Evolutionary conservation across 2,113 vertebrate genomes (phyloP), one percentile per base, ranked within the genome.

Genomic region (Macaca nemestrina): DNA sequence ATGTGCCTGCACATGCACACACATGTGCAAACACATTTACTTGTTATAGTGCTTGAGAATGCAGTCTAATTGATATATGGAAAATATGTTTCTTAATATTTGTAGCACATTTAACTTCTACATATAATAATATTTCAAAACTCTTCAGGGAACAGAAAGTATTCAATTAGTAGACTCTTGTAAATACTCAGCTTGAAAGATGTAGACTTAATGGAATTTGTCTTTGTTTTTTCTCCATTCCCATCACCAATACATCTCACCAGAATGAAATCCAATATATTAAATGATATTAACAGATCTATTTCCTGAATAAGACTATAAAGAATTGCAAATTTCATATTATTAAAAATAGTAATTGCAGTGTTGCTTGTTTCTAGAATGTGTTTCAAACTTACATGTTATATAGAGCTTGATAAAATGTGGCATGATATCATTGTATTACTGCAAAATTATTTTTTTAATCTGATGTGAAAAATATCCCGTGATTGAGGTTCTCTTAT

Each of bases 151-250:
- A 92, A 5, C 32, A 40, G 23, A 57, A 72, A 84, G 88, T 96
- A 97, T 79, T 96, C 38, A 95, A 59, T 97, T 96, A 95, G 40
- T 78, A 96, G 55, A 52, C 32, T 83, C 81, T 92, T 88, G 3
- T 70, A 81, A 96, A 88, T 95, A 81, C n/a, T 80, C 35, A 90
- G 18, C 0, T 38, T 92, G 22, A 90, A 96, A 85, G 64, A 93
- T 76, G 8, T 3, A 25, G 45, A 72, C 67, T 61, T 93, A 88
- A 96, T 85, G 35, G 10, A 91, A 93, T 92, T 96, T 38, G 6
- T 25, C 67, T 93, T 67, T 95, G 67, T 76, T 23, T 45, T 79
- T 82, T 88, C 4, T 64, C 4, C 9, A n/a, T 88, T 32, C 27
- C 64, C 61, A 32, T 40, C 52, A 96, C 20, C 27, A 45, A 23